phyloP scores from a whole-genome alignment of 2,888 invertebrate genomes.

The Perdita meconis region DNA sequence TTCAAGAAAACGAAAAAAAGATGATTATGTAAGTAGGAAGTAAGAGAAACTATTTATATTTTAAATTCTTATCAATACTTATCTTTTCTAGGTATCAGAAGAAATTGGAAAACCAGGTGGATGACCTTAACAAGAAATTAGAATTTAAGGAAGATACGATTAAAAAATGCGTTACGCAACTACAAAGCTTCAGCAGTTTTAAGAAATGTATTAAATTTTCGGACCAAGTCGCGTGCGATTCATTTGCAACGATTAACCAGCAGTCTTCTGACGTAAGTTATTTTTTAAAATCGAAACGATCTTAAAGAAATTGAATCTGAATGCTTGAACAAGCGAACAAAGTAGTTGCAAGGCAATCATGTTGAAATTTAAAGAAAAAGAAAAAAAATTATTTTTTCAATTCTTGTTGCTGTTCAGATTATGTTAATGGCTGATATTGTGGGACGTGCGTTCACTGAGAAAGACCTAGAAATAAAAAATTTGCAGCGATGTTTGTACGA shows the following conservation, averaged over 20 bases:
- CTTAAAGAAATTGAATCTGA: not conserved
- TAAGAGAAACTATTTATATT: not conserved
- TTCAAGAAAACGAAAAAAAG: slow-evolving; percentile 72
- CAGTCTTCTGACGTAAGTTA: slow-evolving; percentile 72
- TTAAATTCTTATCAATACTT: no score
- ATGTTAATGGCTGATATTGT: slow-evolving; percentile 71
- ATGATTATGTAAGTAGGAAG: slow-evolving; percentile 67
- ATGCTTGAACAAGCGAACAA: not conserved
- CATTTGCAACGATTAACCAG: slow-evolving; percentile 50
- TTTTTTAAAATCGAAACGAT: slow-evolving; percentile 5
- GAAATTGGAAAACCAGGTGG: slow-evolving; percentile 72
- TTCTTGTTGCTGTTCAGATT: slow-evolving; percentile 74
- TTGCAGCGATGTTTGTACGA: slow-evolving; percentile 66
- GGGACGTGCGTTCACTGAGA: slow-evolving; percentile 72
- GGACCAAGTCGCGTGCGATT: slow-evolving; percentile 55
- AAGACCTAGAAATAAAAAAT: slow-evolving; percentile 68
- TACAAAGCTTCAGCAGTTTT: slow-evolving; percentile 70
- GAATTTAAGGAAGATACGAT: slow-evolving; percentile 72
- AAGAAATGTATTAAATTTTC: slow-evolving; percentile 61
- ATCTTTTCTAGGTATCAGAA: slow-evolving; percentile 70
- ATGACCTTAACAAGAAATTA: slow-evolving; percentile 71
- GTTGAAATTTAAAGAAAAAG: slow-evolving; percentile 34
- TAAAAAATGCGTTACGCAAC: slow-evolving; percentile 68
- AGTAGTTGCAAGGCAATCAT: slow-evolving; percentile 61
- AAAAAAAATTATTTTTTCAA: slow-evolving; percentile 15